Evolutionary conservation across 2,113 vertebrate species (phyloP), one percentile per base, ranked within the genome.

Genomic region (Hydrolagus affinis): DNA sequence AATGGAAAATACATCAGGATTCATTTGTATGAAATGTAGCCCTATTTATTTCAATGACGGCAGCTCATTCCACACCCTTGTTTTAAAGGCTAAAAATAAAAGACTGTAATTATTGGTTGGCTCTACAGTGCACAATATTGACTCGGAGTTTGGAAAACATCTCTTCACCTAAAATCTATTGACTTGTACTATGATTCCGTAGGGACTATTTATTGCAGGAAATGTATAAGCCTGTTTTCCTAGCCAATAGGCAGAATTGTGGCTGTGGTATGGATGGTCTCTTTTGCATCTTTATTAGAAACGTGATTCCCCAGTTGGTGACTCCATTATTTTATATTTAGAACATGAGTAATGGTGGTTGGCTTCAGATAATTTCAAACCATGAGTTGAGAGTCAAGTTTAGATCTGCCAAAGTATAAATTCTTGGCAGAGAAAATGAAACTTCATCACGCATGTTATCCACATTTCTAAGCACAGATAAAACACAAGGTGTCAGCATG

Each of bases 41-140:
- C 62, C 60, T 66, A 83, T 83, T 66, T 62, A 66, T 60, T 80
- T 62, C 30, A 83, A 83, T 83, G 77, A 32, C 57, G 66, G 77
- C 6, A 17, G 15, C 14, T 83, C 60, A 66, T 66, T 66, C 60
- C 66, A 66, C 60, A 83, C 17, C n/a, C 60, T 64, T 60, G 12
- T 66, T 32, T 28, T 17, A 23, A 66, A 66, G 11, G 77, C 62
- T 66, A 83, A 83, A 83, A 66, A 83, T 64, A 83, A 66, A 23
- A 83, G 30, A 83, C 25, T 28, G 28, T 66, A 66, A 83, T 25
- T 14, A 83, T 7, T 66, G 77, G 60, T 83, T 83, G 77, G 60
- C 28, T 44, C 77, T 64, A 66, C 9, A 28, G 25, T 66, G 8
- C 77, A 83, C 30, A 66, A 83, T 83, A 83, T 83, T 83, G 77